Percentiles rank a stretch among this genome's conserved stretches.
Conservation (phyloP, 2,113 vertebrate species). For the Pluvianellus socialis region DNA sequence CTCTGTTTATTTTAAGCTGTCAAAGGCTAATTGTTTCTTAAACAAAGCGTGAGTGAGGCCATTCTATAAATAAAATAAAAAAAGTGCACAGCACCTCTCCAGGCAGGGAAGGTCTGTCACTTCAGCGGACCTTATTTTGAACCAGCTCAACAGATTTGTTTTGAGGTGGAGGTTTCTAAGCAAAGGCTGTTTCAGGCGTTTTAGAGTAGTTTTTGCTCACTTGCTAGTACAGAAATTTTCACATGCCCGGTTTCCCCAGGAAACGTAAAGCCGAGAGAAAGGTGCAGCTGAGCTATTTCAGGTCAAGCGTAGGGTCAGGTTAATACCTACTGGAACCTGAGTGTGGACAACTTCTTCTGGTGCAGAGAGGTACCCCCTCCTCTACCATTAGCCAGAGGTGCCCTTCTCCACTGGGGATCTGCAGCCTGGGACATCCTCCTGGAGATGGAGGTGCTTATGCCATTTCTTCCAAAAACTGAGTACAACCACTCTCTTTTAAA, state of each 20-base stretch:
- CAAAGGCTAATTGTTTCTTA: conserved; percentile 57
- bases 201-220: background rate
- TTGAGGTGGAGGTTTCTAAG: background rate
- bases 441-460: background rate
- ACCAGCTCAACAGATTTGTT: background rate
- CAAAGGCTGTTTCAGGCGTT: background rate
- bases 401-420: background rate
- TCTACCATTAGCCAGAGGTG: background rate
- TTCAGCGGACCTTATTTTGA: background rate
- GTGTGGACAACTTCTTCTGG: background rate
- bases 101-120: background rate
- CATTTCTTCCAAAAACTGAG: background rate
- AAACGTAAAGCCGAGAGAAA: background rate
- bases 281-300: background rate
- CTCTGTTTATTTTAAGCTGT: conserved; percentile 39
- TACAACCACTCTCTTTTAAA: background rate
- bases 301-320: background rate
- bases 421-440: background rate
- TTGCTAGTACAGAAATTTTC: background rate
- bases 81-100: background rate
- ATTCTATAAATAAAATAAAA: conserved; percentile 11
- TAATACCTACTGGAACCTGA: background rate
- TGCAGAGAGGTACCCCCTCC: background rate
- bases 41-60: background rate
- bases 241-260: background rate